Conservation (phyloP, 2,797 vertebrate species). For the Myoxocephalus aenaeus region DNA sequence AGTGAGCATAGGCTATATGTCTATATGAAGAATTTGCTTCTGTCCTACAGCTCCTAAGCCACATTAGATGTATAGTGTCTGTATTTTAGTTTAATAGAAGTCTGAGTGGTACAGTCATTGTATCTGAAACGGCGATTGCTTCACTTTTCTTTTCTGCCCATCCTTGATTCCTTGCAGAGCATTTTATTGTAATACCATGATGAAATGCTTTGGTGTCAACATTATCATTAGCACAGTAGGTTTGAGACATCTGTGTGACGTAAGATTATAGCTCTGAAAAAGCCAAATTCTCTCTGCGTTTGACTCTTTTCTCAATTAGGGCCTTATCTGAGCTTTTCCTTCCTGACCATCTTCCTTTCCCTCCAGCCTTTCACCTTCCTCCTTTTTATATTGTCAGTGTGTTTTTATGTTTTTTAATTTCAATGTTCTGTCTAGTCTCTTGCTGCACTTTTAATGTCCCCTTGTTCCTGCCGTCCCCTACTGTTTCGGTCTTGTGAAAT, state of each 20-base stretch:
- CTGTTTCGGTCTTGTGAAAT: conserved; percentile 18
- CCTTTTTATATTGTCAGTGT: conserved; percentile 1
- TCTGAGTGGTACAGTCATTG: not conserved
- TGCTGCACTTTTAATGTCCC: conserved; percentile 2
- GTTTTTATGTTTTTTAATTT: conserved; percentile 15
- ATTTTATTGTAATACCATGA: not conserved
- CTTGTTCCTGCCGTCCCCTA: not conserved
- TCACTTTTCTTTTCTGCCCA: not conserved
- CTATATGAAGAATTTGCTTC: conserved; percentile 29
- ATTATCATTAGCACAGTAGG: not conserved
- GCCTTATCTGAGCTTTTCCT: conserved; percentile 11
- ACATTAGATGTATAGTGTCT: conserved; percentile 1
- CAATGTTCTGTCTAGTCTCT: not conserved
- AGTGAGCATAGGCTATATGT: conserved; percentile 35
- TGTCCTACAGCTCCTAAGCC: conserved; percentile 12
- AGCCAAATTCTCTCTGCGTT: conserved; percentile 11
- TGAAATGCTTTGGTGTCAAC: conserved; percentile 13
- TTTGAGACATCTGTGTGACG: not conserved
- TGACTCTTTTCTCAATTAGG: not conserved
- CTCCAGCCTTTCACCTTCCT: conserved; percentile 5
- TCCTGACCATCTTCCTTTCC: not conserved
- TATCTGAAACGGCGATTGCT: not conserved
- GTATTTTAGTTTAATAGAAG: conserved; percentile 6
- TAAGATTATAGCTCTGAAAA: conserved; percentile 16
- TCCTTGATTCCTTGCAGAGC: not conserved